Conservation (phyloP, 2,888 invertebrate species). For the Zygaena filipendulae region DNA sequence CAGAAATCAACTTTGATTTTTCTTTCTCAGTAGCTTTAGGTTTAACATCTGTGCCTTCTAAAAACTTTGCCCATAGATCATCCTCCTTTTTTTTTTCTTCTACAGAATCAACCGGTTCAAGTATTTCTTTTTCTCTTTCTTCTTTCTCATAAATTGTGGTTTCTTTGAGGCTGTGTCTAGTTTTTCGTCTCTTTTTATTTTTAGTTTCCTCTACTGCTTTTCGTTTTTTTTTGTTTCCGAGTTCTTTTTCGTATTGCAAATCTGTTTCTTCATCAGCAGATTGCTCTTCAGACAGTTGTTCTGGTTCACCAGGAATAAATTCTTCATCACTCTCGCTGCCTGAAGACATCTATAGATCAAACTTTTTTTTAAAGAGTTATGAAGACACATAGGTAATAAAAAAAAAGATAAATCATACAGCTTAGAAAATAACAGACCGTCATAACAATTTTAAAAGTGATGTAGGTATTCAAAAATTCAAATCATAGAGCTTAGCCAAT, state of each 20-base stretch:
- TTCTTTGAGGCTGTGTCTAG: constrained; percentile 22
- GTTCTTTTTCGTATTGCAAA: constrained; percentile 61
- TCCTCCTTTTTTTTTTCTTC: constrained; percentile 79
- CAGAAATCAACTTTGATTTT: constrained; percentile 14
- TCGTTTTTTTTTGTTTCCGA: constrained; percentile 41
- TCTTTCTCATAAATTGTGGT: constrained; percentile 17
- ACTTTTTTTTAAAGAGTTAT: too few relatives aligned
- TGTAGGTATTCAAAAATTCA: too few relatives aligned
- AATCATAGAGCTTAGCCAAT: too few relatives aligned
- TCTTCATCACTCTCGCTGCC: constrained; percentile 86
- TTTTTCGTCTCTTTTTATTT: constrained; percentile 34
- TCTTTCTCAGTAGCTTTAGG: constrained; percentile 24
- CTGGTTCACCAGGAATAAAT: constrained; percentile 75
- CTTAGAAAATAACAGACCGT: too few relatives aligned
- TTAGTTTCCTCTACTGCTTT: constrained; percentile 27
- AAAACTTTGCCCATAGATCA: constrained; percentile 82
- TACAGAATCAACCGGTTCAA: constrained; percentile 55
- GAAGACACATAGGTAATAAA: too few relatives aligned
- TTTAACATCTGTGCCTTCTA: constrained; percentile 73
- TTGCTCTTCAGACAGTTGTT: constrained; percentile 74
- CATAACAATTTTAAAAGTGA: too few relatives aligned
- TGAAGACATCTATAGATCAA: constrained; percentile 61
- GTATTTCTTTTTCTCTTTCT: constrained; percentile 28
- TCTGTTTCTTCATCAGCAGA: constrained; percentile 73
- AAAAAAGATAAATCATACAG: too few relatives aligned